Evolutionary conservation across 92 coral and sea anemone species (phyloP), one percentile per base, ranked within the genome.

Genomic region (Palythoa grandis): DNA sequence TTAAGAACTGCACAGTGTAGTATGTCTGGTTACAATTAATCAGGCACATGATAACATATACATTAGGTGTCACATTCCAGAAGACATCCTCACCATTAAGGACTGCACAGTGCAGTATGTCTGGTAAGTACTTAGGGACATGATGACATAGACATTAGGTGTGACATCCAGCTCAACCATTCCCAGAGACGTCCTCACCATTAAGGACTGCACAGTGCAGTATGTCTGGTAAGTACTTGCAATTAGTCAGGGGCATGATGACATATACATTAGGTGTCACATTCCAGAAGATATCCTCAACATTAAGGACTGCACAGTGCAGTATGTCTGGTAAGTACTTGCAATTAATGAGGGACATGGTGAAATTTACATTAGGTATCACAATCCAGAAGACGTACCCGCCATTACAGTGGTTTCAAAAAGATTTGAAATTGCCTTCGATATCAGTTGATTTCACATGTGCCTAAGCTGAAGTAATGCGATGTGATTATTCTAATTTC

Each of bases 51-150:
- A 37, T 69, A 15, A 87, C 93, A 20, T 83, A 89, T 82, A 93
- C 91, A 58, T 91, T 90, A 17, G 70, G 95, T 22, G 52, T 86
- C 39, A 61, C 98, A 25, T 96, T 56, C 78, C 90, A 11, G 91
- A 88, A 88, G 91, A 92, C 70, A 78, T 90, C 54, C 94, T 91
- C 72, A 83, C 87, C 47, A 86, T 93, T 3, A 93, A 93, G 82
- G 98, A 96, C 77, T 88, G 92, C 65, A 95, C 99, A 52, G 88
- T 96, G 20, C 79, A 86, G 11, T 96, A 93, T 84, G 86, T 90
- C 50, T 87, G 95, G 99, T 60, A 35, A 9, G 10, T 53, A 52
- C 3, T 11, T 10, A 19, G 8, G 7, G 1, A 7, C 47, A 69
- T 7, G 23, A 35, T 69, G 38, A 87, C 94, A 20, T 83, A 89